A percentile compares a stretch with the other conserved stretches of the same genome.
These are phyloP conservation scores for Phocides pigmalion DNA, from an alignment of 1,140 invertebrate genomes.

Conservation along the genomic window DNA sequence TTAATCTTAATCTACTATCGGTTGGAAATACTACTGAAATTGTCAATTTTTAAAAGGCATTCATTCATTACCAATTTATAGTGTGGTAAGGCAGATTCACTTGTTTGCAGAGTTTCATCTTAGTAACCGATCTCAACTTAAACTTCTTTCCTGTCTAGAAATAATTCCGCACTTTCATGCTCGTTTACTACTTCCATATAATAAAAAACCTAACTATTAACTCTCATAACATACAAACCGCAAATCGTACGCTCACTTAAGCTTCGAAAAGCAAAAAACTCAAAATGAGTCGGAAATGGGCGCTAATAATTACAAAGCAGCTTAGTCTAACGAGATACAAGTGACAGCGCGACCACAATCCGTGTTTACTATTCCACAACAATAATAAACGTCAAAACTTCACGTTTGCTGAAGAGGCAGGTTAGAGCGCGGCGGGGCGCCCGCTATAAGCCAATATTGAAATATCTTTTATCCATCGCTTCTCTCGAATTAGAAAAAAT, in stretches of 20 bases:
- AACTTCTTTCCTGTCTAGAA: too few relatives aligned
- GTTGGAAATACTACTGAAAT: too few relatives aligned
- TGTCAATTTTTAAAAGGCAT: too few relatives aligned
- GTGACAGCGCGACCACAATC: slow-evolving; percentile 38
- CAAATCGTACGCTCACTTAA: slow-evolving; percentile 25
- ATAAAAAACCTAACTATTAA: too few relatives aligned
- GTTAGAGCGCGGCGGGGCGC: slow-evolving; percentile 58
- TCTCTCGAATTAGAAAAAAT: slow-evolving; percentile 61
- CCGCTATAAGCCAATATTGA: slow-evolving; percentile 61
- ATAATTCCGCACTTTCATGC: too few relatives aligned
- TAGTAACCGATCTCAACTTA: too few relatives aligned
- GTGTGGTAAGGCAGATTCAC: too few relatives aligned
- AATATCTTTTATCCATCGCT: slow-evolving; percentile 62
- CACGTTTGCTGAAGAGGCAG: slow-evolving; percentile 48
- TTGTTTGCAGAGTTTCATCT: too few relatives aligned
- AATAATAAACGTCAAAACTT: slow-evolving; percentile 59
- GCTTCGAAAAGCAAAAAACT: slow-evolving; percentile 8
- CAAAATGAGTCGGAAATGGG: too few relatives aligned
- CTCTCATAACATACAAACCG: neutral
- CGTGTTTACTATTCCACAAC: slow-evolving; percentile 60
- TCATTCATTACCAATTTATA: too few relatives aligned
- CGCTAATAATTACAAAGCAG: slow-evolving; percentile 20
- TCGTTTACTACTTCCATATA: too few relatives aligned
- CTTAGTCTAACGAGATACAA: slow-evolving; percentile 21
- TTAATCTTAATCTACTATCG: too few relatives aligned